phyloP scores from a whole-genome alignment of 2,113 vertebrate species.

The Dermatemys mawii region DNA sequence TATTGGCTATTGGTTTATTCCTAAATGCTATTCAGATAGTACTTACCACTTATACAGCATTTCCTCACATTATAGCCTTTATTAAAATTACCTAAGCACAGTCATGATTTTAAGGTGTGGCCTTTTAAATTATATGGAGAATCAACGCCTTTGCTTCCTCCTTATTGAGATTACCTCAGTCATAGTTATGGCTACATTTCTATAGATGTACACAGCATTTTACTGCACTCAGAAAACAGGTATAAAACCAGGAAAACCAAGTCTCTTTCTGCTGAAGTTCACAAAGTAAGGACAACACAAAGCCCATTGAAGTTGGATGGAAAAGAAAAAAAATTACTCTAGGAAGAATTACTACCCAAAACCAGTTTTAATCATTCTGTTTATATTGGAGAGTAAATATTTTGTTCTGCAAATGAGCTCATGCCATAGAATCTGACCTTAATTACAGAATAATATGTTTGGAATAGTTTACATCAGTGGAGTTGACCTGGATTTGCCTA shows the following conservation, averaged over 20 bases:
- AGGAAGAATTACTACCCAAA: background rate
- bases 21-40: background rate
- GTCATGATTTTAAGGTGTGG: background rate
- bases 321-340: background rate
- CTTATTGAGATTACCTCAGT: background rate
- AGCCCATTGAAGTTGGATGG: background rate
- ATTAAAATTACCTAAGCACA: background rate
- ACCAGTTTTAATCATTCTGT: background rate
- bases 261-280: accelerated
- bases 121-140: background rate
- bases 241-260: background rate
- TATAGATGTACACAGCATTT: background rate
- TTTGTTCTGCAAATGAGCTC: background rate
- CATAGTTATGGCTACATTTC: accelerated
- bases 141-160: background rate
- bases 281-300: background rate
- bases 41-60: background rate
- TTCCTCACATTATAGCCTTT: background rate
- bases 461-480: background rate
- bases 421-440: background rate
- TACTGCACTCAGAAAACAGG: background rate
- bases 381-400: background rate
- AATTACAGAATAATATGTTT: background rate
- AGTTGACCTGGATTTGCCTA: background rate
- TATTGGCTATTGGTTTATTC: background rate